Percentiles rank a stretch among this genome's conserved stretches.
These are phyloP conservation scores for Spea hammondii DNA, from an alignment of 2,797 vertebrate species.

Conservation along the genomic window DNA sequence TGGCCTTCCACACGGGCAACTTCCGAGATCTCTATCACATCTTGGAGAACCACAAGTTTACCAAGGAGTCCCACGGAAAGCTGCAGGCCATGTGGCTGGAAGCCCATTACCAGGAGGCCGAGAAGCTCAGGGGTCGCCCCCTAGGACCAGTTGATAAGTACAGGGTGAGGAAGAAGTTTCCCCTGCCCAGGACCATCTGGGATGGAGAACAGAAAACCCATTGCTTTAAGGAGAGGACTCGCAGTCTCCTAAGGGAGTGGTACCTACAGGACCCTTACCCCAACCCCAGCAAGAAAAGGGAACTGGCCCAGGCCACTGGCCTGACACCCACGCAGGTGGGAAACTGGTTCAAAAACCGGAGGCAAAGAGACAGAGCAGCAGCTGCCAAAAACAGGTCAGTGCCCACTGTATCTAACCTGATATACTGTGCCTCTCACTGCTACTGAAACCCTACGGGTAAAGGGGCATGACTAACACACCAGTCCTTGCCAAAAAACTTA, in stretches of 20 bases:
- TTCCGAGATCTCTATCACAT: conserved; percentile 99
- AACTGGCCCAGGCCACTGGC: conserved; percentile 99
- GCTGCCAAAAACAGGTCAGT: conserved; percentile 95
- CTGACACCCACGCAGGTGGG: conserved; percentile 99
- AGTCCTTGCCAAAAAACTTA: too few relatives aligned
- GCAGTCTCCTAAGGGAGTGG: conserved; percentile 97
- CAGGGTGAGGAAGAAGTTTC: conserved; percentile 99
- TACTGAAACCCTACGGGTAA: too few relatives aligned
- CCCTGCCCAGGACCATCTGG: conserved; percentile 98
- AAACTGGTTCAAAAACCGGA: conserved; percentile 99
- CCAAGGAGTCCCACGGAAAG: conserved; percentile 98
- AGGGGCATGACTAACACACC: too few relatives aligned
- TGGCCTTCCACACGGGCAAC: conserved; percentile 98
- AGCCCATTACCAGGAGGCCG: conserved; percentile 98
- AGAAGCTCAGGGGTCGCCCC: conserved; percentile 95
- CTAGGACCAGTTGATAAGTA: conserved; percentile 99
- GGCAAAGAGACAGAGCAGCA: conserved; percentile 97
- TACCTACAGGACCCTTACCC: conserved; percentile 99
- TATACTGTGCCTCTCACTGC: too few relatives aligned
- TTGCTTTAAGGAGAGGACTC: conserved; percentile 99
- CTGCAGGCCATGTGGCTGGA: conserved; percentile 99
- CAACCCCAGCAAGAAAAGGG: conserved; percentile 99
- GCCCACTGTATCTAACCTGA: background rate
- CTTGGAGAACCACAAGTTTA: conserved; percentile 99
- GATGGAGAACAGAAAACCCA: conserved; percentile 99